Evolutionary conservation across 2,797 vertebrate species (phyloP), one percentile per base, ranked within the genome.

Genomic region (Pelodytes ibericus): DNA sequence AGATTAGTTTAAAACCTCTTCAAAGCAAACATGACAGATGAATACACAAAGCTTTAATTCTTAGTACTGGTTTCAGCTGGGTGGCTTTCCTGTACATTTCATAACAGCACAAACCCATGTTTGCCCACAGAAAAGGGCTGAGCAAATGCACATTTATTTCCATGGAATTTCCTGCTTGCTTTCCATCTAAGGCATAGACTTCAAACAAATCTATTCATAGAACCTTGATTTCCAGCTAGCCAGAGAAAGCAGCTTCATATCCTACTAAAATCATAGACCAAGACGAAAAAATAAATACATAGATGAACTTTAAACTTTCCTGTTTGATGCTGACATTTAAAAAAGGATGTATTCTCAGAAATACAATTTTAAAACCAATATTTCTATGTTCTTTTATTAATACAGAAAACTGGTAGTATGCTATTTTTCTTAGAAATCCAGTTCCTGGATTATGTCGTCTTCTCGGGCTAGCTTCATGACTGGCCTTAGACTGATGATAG

Each of bases 121-220:
- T 57, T 77, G 62, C 51, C 75, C 69, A 65, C 69, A 72, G 44
- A 44, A 44, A 31, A 62, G 63, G 25, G 25, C 16, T 47, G 13
- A 47, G 24, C 33, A 27, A 33, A 25, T 56, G 41, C 75, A 71
- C 47, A 77, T 58, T 77, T 65, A 64, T 71, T 20, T 44, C 24
- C 39, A 31, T 57, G 74, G 59, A 63, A 63, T 58, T 77, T 77
- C 74, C 67, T 77, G 74, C 74, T 77, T 71, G 44, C 57, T 71
- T 77, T 77, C 59, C 71, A 70, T 36, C 44, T 30, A 60, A 60
- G 56, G 25, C 51, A 44, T 51, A 30, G 41, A 65, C 69, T 66
- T 77, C 68, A 77, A 77, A 72, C 41, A n/a, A 11, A 20, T 59
- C 69, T 77, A 77, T 77, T 77, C 75, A 77, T 72, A 67, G 61